Conservation (phyloP, 2,888 invertebrate genomes). For the Imbricaverruca yamaguchii region DNA sequence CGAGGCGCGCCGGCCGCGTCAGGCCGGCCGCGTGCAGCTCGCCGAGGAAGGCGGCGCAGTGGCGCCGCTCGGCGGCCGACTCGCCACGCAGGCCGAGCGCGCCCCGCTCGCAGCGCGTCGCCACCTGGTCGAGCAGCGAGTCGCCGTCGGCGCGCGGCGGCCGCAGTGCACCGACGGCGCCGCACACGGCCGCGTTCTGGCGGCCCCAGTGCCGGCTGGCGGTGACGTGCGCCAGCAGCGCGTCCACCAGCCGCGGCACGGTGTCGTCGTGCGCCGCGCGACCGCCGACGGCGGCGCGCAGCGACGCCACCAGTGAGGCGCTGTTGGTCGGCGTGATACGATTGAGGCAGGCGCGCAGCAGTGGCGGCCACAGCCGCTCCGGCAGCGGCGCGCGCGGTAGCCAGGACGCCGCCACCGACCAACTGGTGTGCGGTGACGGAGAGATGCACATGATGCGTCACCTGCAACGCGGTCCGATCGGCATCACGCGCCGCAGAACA, state of each 20-base stretch:
- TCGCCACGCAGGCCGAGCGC: neutral
- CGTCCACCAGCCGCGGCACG: neutral
- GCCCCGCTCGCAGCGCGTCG: neutral
- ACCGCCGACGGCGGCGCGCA: neutral
- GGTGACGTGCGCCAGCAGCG: neutral
- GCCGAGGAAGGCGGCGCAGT: constrained; percentile 11
- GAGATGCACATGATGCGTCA: neutral
- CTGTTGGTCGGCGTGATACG: constrained; percentile 13
- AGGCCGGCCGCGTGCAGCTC: constrained; percentile 48
- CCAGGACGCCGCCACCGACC: neutral
- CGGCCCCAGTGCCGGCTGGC: neutral
- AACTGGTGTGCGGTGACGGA: neutral
- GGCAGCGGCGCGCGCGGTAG: constrained; percentile 2
- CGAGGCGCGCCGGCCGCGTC: constrained; percentile 57
- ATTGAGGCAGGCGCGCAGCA: constrained; percentile 14
- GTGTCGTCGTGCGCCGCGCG: neutral
- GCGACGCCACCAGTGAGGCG: neutral
- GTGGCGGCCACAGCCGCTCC: neutral
- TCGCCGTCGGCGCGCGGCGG: neutral
- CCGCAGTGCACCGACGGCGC: neutral
- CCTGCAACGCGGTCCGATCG: neutral
- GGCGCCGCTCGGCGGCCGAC: neutral
- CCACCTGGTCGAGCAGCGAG: neutral
- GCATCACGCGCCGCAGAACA: too few relatives aligned
- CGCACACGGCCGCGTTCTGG: constrained; percentile 6